Evolutionary conservation across 2,113 vertebrate species (phyloP), one percentile per base, ranked within the genome.

Genomic region (Mobula hypostoma): DNA sequence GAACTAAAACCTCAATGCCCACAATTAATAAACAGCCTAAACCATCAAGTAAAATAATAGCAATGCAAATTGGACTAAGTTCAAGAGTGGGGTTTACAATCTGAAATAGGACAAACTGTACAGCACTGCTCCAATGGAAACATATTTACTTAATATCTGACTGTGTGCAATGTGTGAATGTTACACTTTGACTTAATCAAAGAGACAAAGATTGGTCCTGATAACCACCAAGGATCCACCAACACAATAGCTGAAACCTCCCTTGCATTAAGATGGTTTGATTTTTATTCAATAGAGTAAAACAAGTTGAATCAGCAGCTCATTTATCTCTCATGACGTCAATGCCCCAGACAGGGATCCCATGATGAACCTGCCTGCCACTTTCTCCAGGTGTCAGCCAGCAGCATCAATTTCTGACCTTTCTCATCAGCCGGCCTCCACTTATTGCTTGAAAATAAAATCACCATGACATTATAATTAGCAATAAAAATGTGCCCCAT

Each of bases 61-160:
- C 7, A 5, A 66, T 66, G 5, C 63, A 66, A 66, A 66, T 66
- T 7, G 3, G 7, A 66, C 63, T 14, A 66, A 66, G 63, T 11
- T 66, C 63, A 66, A 66, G 63, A 66, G 63, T 66, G 63, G 63
- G 63, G 63, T 14, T 66, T 66, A 14, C 5, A 66, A 66, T 66
- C 63, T 66, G 63, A 66, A 66, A 66, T 70, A 92, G 32, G 66
- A 68, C 88, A 92, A 70, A 72, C 66, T 92, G 66, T 92, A 92
- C 63, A 32, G 19, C n/a, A 40, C 32, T 92, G 29, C 66, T 92
- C 70, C 88, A 92, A 40, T 70, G 32, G 63, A 72, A 7, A 36
- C 66, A 92, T 92, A n/a, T 91, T 91, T 70, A 21, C 68, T 29
- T 32, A 68, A 91, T 32, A 68, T 36, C 87, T 91, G 63, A 63